Evolutionary conservation across 2,797 vertebrate genomes (phyloP).

Genomic region (Myripristis jacobus): DNA sequence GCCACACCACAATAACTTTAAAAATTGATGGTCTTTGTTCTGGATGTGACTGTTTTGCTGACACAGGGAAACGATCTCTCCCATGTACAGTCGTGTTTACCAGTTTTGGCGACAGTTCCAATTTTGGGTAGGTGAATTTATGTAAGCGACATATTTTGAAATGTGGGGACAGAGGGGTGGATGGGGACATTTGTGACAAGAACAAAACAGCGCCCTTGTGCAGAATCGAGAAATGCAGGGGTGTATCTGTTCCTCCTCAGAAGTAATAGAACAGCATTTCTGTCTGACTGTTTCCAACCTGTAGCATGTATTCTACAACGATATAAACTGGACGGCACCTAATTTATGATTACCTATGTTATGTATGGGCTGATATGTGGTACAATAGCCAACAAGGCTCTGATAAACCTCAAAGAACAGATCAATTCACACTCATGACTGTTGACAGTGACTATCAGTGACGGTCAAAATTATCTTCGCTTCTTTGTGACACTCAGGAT

Average conservation of each 20-base stretch:
- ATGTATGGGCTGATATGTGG: not conserved
- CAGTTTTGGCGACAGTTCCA: conserved; percentile 33
- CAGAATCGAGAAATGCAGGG: not conserved
- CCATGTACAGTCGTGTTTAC: conserved; percentile 23
- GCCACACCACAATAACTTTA: conserved; percentile 47
- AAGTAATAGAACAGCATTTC: not conserved
- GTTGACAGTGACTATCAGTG: conserved; percentile 30
- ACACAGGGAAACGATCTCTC: conserved; percentile 55
- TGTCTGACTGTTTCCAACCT: not conserved
- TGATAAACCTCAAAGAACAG: not conserved
- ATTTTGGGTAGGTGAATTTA: conserved; percentile 37
- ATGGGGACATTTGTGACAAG: conserved; percentile 17
- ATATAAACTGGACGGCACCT: not conserved
- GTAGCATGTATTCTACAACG: not conserved
- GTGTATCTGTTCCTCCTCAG: conserved; percentile 1
- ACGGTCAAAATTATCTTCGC: conserved; percentile 34
- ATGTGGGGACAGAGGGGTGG: not conserved
- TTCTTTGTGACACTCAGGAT: conserved; percentile 37
- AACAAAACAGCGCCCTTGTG: conserved; percentile 23
- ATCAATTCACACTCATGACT: conserved; percentile 40
- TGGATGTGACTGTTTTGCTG: conserved; percentile 64
- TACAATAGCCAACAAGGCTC: not conserved
- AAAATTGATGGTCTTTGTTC: conserved; percentile 65
- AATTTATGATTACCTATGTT: not conserved
- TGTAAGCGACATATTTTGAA: not conserved